Evolutionary conservation across 2,113 vertebrate species (phyloP), one percentile per base, ranked within the genome.

Genomic region (Cyanoliseus patagonus): DNA sequence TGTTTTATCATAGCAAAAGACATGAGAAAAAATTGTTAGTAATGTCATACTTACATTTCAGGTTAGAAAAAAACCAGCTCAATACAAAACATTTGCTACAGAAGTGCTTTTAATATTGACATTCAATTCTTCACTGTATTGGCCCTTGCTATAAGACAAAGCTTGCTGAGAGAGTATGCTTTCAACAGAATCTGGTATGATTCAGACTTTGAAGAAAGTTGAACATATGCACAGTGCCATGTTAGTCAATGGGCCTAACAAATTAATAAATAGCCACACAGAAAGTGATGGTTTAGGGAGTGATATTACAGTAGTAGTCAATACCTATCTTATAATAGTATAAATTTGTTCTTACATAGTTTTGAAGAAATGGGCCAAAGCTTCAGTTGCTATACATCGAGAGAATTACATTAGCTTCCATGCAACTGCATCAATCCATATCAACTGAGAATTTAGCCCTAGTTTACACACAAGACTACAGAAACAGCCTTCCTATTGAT

Each of bases 151-250:
- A 25, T 3, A 57, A 4, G 37, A 49, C 28, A 55, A 61, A 86
- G 5, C 7, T 75, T 72, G 11, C 24, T 88, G 49, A 82, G 20
- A 57, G 6, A 64, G 5, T 37, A 5, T 44, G 23, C 77, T 80
- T 89, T 88, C 79, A 80, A 66, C 55, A 89, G 92, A 95, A 88
- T 66, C 57, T 86, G 37, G 18, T 76, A 27, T 75, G 88, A 84
- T 61, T 55, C 41, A 79, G 74, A 83, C 64, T 91, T 94, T 19
- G 9, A 92, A 24, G 79, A 92, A 91, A 74, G 49, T 20, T 52
- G 27, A 91, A 39, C 31, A 35, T 68, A 49, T n/a, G 14, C 46
- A 49, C 3, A 63, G 22, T 41, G 6, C 3, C 55, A 19, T 27
- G 12, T 53, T 83, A 83, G 37, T 47, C 61, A 68, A 23, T 39